Percentiles rank a stretch among this genome's conserved stretches.
phyloP scores from a whole-genome alignment of 64 coral and sea anemone genomes.

The Actinia tenebrosa region DNA sequence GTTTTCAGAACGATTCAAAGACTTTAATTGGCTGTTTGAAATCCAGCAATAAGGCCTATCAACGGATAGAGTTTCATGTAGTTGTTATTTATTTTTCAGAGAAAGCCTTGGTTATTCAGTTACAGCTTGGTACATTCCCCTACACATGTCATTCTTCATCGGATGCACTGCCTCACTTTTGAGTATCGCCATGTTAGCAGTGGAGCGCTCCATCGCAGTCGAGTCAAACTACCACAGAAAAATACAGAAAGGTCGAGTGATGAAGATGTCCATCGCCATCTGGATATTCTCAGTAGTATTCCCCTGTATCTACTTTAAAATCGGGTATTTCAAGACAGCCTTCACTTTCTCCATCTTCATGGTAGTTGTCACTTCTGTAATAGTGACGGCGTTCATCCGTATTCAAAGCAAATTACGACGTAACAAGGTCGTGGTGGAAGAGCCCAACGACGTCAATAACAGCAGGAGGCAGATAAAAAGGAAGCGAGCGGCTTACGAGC shows the following conservation, averaged over 20 bases:
- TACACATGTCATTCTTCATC: constrained; percentile 65
- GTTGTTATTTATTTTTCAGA: not conserved
- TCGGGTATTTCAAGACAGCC: constrained; percentile 20
- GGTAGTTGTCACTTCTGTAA: constrained; percentile 18
- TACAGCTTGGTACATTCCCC: not conserved
- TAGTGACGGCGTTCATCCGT: constrained; percentile 38
- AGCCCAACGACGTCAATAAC: not conserved
- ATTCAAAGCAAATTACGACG: constrained; percentile 17
- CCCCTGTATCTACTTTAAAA: constrained; percentile 30
- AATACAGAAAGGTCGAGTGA: constrained; percentile 21
- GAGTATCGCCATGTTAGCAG: constrained; percentile 63
- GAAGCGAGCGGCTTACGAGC: constrained; percentile 30
- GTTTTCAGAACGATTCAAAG: too few relatives aligned
- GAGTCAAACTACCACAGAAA: constrained; percentile 39
- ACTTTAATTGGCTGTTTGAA: too few relatives aligned
- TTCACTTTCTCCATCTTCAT: constrained; percentile 40
- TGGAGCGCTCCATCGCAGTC: constrained; percentile 71
- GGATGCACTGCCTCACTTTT: constrained; percentile 59
- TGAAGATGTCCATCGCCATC: constrained; percentile 31
- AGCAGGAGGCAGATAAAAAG: constrained; percentile 3
- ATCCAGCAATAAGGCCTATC: too few relatives aligned
- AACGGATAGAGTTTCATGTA: too few relatives aligned
- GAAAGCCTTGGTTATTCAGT: not conserved
- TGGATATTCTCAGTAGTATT: constrained; percentile 34
- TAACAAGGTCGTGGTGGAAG: constrained; percentile 9